phyloP scores from a whole-genome alignment of 2,797 vertebrate genomes.

The Phaenicophaeus curvirostris region DNA sequence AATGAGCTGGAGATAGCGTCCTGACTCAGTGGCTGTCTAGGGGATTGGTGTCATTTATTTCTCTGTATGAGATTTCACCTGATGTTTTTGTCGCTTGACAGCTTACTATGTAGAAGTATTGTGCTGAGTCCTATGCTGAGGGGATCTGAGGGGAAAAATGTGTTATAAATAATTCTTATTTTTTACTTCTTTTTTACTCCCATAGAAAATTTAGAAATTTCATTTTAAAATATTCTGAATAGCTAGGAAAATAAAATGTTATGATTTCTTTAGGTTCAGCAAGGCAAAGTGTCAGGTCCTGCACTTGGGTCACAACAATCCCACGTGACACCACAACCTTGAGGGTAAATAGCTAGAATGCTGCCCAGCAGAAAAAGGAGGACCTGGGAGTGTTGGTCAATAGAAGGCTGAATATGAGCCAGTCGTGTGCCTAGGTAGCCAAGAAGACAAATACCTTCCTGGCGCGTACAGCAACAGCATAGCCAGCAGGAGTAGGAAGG shows the following conservation, averaged over 20 bases:
- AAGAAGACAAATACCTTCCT: too few species aligned
- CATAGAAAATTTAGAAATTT: neutral
- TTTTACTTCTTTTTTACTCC: neutral
- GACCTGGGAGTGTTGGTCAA: too few species aligned
- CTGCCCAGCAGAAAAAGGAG: too few species aligned
- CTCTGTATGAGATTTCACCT: neutral
- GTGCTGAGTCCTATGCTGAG: neutral
- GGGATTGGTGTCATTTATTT: neutral
- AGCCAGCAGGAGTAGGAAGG: too few species aligned
- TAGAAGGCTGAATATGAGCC: too few species aligned
- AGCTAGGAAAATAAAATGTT: neutral
- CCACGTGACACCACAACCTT: too few species aligned
- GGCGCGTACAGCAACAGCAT: too few species aligned
- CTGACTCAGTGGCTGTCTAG: neutral
- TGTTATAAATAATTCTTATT: neutral
- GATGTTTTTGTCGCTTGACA: neutral
- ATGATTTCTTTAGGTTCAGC: too few species aligned
- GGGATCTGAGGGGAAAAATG: neutral
- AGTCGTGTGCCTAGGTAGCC: too few species aligned
- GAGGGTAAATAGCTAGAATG: too few species aligned
- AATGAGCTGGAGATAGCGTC: neutral
- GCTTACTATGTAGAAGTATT: neutral
- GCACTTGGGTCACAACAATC: too few species aligned
- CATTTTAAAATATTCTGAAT: neutral
- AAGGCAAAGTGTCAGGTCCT: too few species aligned